Conservation (phyloP, 23 tunicate species). For the Halocynthia aurantium region DNA sequence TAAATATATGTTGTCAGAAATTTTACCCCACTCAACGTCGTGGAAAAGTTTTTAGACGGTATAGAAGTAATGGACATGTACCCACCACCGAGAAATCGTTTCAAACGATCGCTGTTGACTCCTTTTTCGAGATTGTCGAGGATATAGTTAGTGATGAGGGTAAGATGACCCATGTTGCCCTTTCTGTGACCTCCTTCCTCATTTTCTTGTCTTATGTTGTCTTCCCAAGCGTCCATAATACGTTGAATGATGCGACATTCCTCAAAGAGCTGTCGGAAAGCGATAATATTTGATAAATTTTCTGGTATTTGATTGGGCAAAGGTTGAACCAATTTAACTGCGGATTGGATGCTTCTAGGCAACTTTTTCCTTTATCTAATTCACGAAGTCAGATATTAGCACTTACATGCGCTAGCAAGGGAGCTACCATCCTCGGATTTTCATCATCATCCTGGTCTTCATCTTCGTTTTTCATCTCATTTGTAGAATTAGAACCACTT, state of each 20-base stretch:
- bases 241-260: conserved; percentile 93
- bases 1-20: not conserved
- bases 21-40: too few relatives aligned
- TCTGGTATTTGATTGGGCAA: not conserved
- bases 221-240: conserved; percentile 93
- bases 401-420: conserved; percentile 82
- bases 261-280: conserved; percentile 61
- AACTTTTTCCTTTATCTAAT: not conserved
- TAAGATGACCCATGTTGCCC: conserved; percentile 93
- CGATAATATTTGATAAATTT: not conserved
- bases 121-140: conserved; percentile 74
- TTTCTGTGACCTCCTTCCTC: conserved; percentile 79
- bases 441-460: conserved; percentile 54
- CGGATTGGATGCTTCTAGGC: not conserved
- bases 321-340: too few relatives aligned
- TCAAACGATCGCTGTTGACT: conserved; percentile 59
- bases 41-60: too few relatives aligned
- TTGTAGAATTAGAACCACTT: not conserved
- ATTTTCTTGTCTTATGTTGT: conserved; percentile 67
- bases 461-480: conserved; percentile 25
- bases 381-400: not conserved
- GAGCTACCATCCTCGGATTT: conserved; percentile 83
- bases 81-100: conserved; percentile 73
- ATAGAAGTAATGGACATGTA: not conserved
- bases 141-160: conserved; percentile 75